Percentiles rank a stretch among this genome's conserved stretches.
phyloP scores from a whole-genome alignment of 2,888 invertebrate genomes.

The Brachyptera risi region DNA sequence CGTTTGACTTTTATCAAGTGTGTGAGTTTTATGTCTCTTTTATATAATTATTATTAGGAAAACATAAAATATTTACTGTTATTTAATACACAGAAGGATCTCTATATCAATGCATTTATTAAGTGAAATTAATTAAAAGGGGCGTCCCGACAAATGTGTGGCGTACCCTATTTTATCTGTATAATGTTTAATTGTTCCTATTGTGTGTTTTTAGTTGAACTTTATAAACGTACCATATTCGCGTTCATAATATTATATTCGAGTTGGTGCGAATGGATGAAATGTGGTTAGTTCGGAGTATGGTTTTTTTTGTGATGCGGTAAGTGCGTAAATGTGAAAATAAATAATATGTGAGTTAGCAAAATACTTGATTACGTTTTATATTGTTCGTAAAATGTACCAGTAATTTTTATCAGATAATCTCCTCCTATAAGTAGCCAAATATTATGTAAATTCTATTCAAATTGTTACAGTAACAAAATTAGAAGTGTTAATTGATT shows the following conservation, averaged over 20 bases:
- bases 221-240: background rate
- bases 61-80: too few relatives aligned
- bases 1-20: background rate
- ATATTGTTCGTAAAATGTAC: background rate
- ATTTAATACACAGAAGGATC: slow-evolving; percentile 21
- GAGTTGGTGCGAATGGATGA: too few relatives aligned
- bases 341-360: background rate
- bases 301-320: background rate
- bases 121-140: background rate
- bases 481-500: background rate
- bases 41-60: too few relatives aligned
- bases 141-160: background rate
- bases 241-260: too few relatives aligned
- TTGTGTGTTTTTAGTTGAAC: background rate
- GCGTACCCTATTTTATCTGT: background rate
- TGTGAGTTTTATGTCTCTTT: slow-evolving; percentile 8
- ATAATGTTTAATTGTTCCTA: background rate
- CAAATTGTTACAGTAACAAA: background rate
- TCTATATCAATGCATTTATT: slow-evolving; percentile 24
- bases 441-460: background rate
- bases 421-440: background rate
- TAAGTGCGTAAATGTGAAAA: background rate
- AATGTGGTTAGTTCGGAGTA: too few relatives aligned
- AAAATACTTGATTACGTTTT: background rate
- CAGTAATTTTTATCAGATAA: background rate